Evolutionary conservation across 1,140 invertebrate genomes (phyloP).

Genomic region (Oncopodura yosiiana): DNA sequence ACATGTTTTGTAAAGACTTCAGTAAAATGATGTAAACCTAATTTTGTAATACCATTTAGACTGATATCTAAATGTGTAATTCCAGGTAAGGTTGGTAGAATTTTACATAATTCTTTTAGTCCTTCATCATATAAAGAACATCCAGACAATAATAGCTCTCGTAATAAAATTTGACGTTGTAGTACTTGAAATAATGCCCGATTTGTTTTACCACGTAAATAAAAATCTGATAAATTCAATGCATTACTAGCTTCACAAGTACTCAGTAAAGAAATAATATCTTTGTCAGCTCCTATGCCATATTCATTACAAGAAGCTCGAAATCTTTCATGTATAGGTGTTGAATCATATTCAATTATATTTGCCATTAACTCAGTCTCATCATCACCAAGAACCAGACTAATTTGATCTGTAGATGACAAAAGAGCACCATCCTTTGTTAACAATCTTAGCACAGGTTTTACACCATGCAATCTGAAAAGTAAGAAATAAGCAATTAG

Average conservation of each 20-base stretch:
- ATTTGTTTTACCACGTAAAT: slow-evolving; percentile 3
- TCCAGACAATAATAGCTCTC: slow-evolving; percentile 21
- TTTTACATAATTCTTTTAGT: slow-evolving; percentile 14
- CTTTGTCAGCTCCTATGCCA: slow-evolving; percentile 8
- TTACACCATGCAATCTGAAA: slow-evolving; percentile 10
- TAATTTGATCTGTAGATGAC: slow-evolving; percentile 19
- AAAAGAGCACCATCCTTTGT: slow-evolving; percentile 31
- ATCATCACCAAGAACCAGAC: slow-evolving; percentile 8
- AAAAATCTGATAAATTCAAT: slow-evolving; percentile 15
- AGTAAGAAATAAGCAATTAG: neutral
- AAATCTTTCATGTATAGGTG: slow-evolving; percentile 13
- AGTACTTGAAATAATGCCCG: slow-evolving; percentile 7
- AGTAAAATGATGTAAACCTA: slow-evolving; percentile 11
- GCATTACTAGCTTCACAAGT: slow-evolving; percentile 16
- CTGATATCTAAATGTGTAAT: slow-evolving; percentile 21
- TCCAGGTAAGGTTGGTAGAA: slow-evolving; percentile 16
- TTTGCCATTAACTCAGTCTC: slow-evolving; percentile 24
- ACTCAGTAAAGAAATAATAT: slow-evolving; percentile 1
- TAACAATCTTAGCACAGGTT: slow-evolving; percentile 15
- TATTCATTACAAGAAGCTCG: slow-evolving; percentile 8
- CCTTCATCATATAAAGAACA: slow-evolving; percentile 27
- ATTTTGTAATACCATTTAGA: slow-evolving; percentile 25
- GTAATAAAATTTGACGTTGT: slow-evolving; percentile 9
- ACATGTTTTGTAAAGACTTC: slow-evolving; percentile 6
- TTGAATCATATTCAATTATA: slow-evolving; percentile 14